Conservation (phyloP, 2,797 vertebrate species). For the Epinephelus coioides region DNA sequence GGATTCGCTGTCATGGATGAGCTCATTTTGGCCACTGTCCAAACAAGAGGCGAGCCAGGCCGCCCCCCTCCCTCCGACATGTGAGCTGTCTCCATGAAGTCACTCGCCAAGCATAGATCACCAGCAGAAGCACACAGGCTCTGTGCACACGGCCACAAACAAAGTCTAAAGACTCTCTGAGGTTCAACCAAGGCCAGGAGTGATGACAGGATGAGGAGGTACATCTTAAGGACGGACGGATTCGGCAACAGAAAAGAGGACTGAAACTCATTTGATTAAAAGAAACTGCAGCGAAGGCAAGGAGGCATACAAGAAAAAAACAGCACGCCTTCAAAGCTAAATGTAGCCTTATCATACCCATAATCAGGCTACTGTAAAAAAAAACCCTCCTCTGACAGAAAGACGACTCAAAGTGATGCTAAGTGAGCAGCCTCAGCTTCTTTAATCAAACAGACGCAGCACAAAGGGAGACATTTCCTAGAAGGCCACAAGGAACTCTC, state of each 20-base stretch:
- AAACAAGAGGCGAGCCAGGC: conserved; percentile 64
- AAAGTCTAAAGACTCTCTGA: conserved; percentile 44
- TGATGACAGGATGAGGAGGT: conserved; percentile 56
- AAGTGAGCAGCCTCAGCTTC: conserved; percentile 37
- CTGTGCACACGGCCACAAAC: conserved; percentile 54
- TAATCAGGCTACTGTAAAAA: conserved; percentile 47
- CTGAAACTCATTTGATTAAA: conserved; percentile 1
- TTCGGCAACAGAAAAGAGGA: conserved; percentile 20
- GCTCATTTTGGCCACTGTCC: conserved; percentile 80
- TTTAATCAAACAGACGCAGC: conserved; percentile 51
- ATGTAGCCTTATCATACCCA: conserved; percentile 50
- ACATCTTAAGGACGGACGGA: conserved; percentile 18
- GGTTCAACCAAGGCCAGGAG: conserved; percentile 60
- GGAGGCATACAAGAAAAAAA: conserved; percentile 2
- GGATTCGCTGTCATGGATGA: conserved; percentile 75
- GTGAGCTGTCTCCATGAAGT: conserved; percentile 71
- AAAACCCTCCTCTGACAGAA: conserved; percentile 50
- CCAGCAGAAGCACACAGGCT: conserved; percentile 27
- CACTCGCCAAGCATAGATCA: conserved; percentile 59
- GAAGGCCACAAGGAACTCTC: conserved; percentile 48
- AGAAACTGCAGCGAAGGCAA: not conserved
- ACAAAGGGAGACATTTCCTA: conserved; percentile 59
- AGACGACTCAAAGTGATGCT: conserved; percentile 48
- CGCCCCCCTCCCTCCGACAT: conserved; percentile 14
- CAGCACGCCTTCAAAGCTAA: conserved; percentile 44